These are phyloP conservation scores for Dolichallabes microphthalmus DNA, from an alignment of 2,113 vertebrate species.

Conservation along the genomic window DNA sequence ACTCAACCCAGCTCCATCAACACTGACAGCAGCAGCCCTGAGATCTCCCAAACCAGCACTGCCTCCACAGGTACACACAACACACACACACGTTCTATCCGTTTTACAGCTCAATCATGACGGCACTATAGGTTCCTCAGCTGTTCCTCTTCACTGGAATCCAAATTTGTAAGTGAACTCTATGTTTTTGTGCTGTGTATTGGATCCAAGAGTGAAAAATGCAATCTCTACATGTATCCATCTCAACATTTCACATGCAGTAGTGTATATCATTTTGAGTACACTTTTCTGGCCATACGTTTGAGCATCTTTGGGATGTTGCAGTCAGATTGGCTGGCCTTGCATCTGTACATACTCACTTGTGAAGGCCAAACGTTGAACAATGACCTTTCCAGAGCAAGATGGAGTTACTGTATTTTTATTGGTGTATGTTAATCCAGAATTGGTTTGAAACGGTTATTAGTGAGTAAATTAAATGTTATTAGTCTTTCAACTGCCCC, in stretches of 20 bases:
- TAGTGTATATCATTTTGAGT: neutral
- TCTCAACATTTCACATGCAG: neutral
- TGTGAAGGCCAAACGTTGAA: neutral
- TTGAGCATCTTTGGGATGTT: neutral
- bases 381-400: neutral
- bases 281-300: too few relatives aligned
- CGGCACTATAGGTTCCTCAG: neutral
- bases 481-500: too few relatives aligned
- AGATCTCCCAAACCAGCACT: slow-evolving; percentile 89
- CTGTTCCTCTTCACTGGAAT: neutral
- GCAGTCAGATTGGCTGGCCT: neutral
- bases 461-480: neutral
- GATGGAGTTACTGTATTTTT: neutral
- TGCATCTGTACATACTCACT: neutral
- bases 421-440: neutral
- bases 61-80: slow-evolving; percentile 83
- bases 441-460: neutral
- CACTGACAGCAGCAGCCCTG: slow-evolving; percentile 86
- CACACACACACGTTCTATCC: neutral
- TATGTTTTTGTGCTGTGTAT: neutral
- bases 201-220: neutral
- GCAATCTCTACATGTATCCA: too few relatives aligned
- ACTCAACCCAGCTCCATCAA: slow-evolving; percentile 81
- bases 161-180: neutral
- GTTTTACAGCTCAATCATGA: neutral